These are phyloP conservation scores for Bostrychus sinensis DNA, from an alignment of 2,113 vertebrate species.

Conservation along the genomic window DNA sequence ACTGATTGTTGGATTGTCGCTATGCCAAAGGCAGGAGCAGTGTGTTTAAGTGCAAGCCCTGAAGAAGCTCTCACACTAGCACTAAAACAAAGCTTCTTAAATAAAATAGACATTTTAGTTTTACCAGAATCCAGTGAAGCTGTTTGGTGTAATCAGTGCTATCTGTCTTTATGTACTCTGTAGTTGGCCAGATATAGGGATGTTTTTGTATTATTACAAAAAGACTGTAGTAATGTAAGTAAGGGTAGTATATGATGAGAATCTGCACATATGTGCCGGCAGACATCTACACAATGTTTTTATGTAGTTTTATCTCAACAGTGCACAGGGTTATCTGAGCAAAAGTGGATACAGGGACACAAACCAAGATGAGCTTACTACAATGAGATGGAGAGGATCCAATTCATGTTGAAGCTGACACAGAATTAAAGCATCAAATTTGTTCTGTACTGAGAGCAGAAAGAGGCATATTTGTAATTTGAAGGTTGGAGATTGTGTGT, in stretches of 20 bases:
- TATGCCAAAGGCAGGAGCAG: neutral
- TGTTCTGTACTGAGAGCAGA: neutral
- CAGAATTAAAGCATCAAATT: neutral
- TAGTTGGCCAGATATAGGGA: too few species aligned
- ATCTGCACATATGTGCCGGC: too few species aligned
- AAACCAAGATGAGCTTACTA: neutral
- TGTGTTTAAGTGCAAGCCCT: neutral
- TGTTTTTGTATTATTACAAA: too few species aligned
- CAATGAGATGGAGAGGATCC: neutral
- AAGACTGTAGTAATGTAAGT: conserved; percentile 20
- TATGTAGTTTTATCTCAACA: too few species aligned
- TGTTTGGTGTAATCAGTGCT: conserved; percentile 57
- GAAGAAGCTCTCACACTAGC: conserved; percentile 19
- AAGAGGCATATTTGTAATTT: conserved; percentile 4
- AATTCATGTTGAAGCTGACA: neutral
- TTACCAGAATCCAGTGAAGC: conserved; percentile 25
- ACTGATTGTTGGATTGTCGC: too few species aligned
- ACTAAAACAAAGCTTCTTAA: conserved; percentile 39
- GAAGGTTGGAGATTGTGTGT: conserved; percentile 1
- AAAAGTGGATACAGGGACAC: too few species aligned
- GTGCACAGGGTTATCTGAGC: too few species aligned
- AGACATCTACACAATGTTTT: too few species aligned
- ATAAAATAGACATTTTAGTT: conserved; percentile 39
- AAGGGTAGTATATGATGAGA: conserved; percentile 24
- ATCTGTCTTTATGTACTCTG: conserved; percentile 51